Evolutionary conservation across 2,888 invertebrate genomes (phyloP), one percentile per base, ranked within the genome.

Genomic region (Erynnis tages): DNA sequence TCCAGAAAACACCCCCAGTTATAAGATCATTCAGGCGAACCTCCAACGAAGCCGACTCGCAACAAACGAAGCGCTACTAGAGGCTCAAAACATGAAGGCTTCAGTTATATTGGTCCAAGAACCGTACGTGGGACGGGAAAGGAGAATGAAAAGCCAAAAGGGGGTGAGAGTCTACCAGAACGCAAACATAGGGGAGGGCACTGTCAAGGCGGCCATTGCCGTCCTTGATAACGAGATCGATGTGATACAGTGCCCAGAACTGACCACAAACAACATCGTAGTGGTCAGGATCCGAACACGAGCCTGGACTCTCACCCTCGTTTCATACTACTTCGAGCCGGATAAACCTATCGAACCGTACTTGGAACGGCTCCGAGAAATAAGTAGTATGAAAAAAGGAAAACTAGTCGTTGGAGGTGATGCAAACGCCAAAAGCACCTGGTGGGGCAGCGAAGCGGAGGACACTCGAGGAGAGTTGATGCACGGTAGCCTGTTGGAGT

Each of bases 151-250:
- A 21, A n/a, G 19, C 2, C 30, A 37, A 3, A 41, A 5, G 2
- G 54, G 54, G 0, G 37, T 25, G 4, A 25, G 54, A 5, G 30
- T 48, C 23, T 47, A 34, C 37, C 54, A 54, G 48, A 37, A 8
- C 10, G 6, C 37, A 8, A 14, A 13, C 2, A 3, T 4, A 8
- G 43, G 19, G 13, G 43, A 47, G 7, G 41, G 47, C n/a, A 35
- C 41, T 21, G 47, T 53, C 1, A 53, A 53, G 13, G 53, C 53
- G 7, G 53, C 53, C 1, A 41, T 53, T 1, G 47, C 35, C 0
- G 43, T 53, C 11, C 43, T 53, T 4, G 41, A 53, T 10, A 6
- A 11, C 4, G 14, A 29, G 35, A 4, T 53, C 1, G 43, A 38
- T n/a, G 45, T 45, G 2, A 23, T 6, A 23, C 44, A 21, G 32